These are phyloP conservation scores for Leptinotarsa lineolata DNA, from an alignment of 1,140 invertebrate genomes.

Conservation along the genomic window DNA sequence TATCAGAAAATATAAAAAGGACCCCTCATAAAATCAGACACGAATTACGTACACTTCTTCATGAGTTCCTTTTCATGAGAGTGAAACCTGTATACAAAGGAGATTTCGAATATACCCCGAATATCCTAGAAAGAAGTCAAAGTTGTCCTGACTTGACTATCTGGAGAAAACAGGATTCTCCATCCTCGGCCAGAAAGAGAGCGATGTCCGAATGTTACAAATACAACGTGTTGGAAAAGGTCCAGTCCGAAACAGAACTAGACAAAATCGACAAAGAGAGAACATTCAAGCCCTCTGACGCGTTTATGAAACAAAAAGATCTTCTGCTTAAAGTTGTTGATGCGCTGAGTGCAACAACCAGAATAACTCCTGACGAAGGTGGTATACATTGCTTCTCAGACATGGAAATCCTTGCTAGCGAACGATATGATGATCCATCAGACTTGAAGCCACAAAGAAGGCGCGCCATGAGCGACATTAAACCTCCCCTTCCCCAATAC, in stretches of 20 bases:
- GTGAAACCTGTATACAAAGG: constrained; percentile 62
- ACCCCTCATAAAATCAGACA: constrained; percentile 79
- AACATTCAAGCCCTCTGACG: constrained; percentile 65
- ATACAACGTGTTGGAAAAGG: constrained; percentile 61
- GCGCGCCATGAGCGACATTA: constrained; percentile 59
- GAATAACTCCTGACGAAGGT: constrained; percentile 53
- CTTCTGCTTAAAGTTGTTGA: constrained; percentile 75
- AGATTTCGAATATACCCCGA: constrained; percentile 48
- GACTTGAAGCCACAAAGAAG: constrained; percentile 58
- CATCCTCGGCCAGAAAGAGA: constrained; percentile 61
- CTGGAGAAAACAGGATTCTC: constrained; percentile 56
- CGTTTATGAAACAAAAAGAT: constrained; percentile 71
- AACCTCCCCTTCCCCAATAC: constrained; percentile 55
- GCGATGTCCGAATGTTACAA: constrained; percentile 63
- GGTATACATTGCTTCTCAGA: constrained; percentile 52
- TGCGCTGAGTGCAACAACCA: constrained; percentile 66
- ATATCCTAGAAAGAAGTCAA: constrained; percentile 56
- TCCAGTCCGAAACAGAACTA: constrained; percentile 76
- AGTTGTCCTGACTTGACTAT: constrained; percentile 67
- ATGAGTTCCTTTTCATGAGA: constrained; percentile 51
- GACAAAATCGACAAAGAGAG: constrained; percentile 75
- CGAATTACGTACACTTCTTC: constrained; percentile 61
- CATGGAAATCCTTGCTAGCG: constrained; percentile 69
- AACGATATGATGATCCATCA: constrained; percentile 59
- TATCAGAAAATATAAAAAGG: constrained; percentile 73